Percentiles rank a stretch among this genome's conserved stretches.
phyloP scores from a whole-genome alignment of 2,888 invertebrate genomes.

The Aquatica leii region DNA sequence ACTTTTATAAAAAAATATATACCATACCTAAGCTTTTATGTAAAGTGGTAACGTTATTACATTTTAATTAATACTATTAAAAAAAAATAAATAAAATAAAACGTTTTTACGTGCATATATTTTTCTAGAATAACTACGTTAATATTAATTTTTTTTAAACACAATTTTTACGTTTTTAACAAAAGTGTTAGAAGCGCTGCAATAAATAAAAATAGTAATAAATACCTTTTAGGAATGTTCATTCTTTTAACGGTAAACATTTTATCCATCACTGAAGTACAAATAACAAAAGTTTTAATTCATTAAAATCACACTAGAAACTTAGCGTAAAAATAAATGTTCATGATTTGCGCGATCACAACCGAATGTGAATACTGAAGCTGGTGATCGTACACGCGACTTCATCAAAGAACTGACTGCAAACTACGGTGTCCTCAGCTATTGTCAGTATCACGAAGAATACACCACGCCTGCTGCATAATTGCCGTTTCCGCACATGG shows the following conservation, averaged over 20 bases:
- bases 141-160: too few relatives aligned
- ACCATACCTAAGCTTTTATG: too few relatives aligned
- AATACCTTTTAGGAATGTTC: constrained; percentile 40
- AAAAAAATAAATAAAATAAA: too few relatives aligned
- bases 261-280: constrained; percentile 21
- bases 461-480: constrained; percentile 49
- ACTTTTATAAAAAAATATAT: too few relatives aligned
- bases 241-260: constrained; percentile 34
- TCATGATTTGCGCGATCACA: constrained; percentile 11
- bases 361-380: constrained; percentile 4
- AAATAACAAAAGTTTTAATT: not conserved
- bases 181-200: too few relatives aligned
- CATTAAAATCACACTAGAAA: not conserved
- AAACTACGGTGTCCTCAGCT: constrained; percentile 39
- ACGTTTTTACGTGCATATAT: too few relatives aligned
- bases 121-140: too few relatives aligned
- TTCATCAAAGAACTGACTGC: constrained; percentile 45
- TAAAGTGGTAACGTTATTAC: too few relatives aligned
- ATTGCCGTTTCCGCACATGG: constrained; percentile 43
- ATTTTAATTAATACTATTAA: too few relatives aligned
- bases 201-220: too few relatives aligned
- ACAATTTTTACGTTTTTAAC: too few relatives aligned
- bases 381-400: constrained; percentile 22
- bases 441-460: constrained; percentile 48
- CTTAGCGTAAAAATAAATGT: not conserved